These are phyloP conservation scores for Apotomis betuletana DNA, from an alignment of 2,888 invertebrate genomes.

Conservation along the genomic window DNA sequence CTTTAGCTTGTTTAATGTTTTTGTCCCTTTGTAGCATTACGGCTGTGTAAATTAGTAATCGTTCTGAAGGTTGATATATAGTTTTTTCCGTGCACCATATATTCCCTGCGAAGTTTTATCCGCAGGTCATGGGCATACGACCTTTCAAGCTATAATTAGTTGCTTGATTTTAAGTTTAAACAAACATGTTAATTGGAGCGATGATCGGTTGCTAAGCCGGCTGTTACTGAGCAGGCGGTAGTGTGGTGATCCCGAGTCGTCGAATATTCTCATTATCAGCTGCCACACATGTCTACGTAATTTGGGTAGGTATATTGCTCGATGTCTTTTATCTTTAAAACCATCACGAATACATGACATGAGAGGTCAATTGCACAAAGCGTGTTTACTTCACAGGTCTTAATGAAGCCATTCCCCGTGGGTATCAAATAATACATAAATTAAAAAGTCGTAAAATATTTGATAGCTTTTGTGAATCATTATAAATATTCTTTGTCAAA, in stretches of 20 bases:
- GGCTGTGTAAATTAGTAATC: too few species aligned
- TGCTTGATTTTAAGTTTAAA: not conserved
- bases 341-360: not conserved
- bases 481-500: not conserved
- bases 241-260: conserved; percentile 11
- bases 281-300: not conserved
- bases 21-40: too few species aligned
- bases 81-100: conserved; percentile 7
- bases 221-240: conserved; percentile 3
- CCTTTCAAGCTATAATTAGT: not conserved
- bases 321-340: not conserved
- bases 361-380: not conserved
- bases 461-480: conserved; percentile 5
- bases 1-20: too few species aligned
- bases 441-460: conserved; percentile 25
- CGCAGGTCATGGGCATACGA: conserved; percentile 16
- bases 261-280: not conserved
- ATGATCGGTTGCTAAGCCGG: conserved; percentile 19
- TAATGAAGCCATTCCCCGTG: conserved; percentile 9
- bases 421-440: conserved; percentile 5
- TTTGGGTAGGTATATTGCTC: not conserved
- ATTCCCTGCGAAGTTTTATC: conserved; percentile 24
- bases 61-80: too few species aligned
- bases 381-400: conserved; percentile 12
- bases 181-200: conserved; percentile 25